Percentiles rank a stretch among this genome's conserved stretches.
Evolutionary conservation across 2,888 invertebrate genomes (phyloP).

Genomic region (Pemphredon lugubris): DNA sequence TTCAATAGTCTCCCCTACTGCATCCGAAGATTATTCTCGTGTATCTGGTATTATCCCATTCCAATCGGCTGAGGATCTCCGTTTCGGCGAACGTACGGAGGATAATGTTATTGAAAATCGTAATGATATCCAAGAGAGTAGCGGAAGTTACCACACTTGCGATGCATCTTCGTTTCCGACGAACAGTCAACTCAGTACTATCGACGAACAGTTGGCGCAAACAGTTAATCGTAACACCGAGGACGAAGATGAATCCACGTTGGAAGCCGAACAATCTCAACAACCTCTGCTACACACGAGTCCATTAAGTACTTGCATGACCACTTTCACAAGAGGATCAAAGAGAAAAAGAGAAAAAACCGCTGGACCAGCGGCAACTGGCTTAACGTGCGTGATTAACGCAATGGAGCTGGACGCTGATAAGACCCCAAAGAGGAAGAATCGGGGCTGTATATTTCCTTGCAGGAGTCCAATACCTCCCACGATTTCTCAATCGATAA

Average conservation of each 20-base stretch:
- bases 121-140: slow-evolving; percentile 66
- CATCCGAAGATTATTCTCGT: slow-evolving; percentile 80
- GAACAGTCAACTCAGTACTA: slow-evolving; percentile 35
- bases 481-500: slow-evolving; percentile 29
- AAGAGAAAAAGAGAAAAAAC: slow-evolving; percentile 76
- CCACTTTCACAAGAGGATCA: slow-evolving; percentile 68
- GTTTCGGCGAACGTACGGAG: slow-evolving; percentile 22
- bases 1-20: slow-evolving; percentile 65
- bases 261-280: slow-evolving; percentile 72
- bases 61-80: slow-evolving; percentile 86
- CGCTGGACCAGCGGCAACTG: slow-evolving; percentile 79
- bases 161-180: slow-evolving; percentile 57
- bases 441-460: slow-evolving; percentile 81
- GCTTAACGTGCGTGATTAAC: slow-evolving; percentile 88
- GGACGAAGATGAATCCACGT: slow-evolving; percentile 75
- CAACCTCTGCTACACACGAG: slow-evolving; percentile 70
- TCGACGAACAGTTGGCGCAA: no score
- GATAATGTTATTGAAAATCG: slow-evolving; percentile 60
- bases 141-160: slow-evolving; percentile 74
- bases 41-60: slow-evolving; percentile 90
- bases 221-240: slow-evolving; percentile 47
- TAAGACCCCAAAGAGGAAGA: slow-evolving; percentile 85
- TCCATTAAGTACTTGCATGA: slow-evolving; percentile 72
- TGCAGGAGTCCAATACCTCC: slow-evolving; percentile 80
- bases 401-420: slow-evolving; percentile 85